These are phyloP conservation scores for Meteorus cinctellus DNA, from an alignment of 2,888 invertebrate species.

Conservation along the genomic window DNA sequence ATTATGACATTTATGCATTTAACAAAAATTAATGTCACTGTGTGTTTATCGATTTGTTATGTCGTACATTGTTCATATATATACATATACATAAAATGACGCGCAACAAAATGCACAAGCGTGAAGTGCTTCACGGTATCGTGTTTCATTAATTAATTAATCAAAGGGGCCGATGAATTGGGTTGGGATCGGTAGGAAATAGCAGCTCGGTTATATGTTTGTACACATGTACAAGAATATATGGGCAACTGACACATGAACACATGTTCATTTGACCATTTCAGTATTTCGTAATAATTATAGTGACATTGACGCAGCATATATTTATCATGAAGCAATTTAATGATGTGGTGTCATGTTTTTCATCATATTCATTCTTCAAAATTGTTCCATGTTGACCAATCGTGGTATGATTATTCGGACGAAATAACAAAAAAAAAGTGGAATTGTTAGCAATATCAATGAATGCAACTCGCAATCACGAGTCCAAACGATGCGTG, in stretches of 20 bases:
- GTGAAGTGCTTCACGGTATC: slow-evolving; percentile 20
- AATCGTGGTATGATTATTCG: background rate
- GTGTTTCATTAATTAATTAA: slow-evolving; percentile 40
- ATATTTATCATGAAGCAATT: background rate
- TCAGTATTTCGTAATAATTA: slow-evolving; percentile 9
- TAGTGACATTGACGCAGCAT: background rate
- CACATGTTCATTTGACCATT: background rate
- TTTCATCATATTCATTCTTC: background rate
- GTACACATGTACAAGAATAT: background rate
- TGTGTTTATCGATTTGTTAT: slow-evolving; percentile 20
- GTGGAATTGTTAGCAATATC: background rate
- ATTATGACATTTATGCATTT: background rate
- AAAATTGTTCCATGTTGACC: background rate
- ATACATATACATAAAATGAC: background rate
- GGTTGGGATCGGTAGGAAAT: background rate
- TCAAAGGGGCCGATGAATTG: slow-evolving; percentile 14
- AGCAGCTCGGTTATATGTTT: background rate
- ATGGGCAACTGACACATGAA: background rate
- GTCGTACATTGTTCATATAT: background rate
- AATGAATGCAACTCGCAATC: slow-evolving; percentile 10
- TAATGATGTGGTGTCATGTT: background rate
- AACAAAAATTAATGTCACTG: slow-evolving; percentile 19
- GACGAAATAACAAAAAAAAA: background rate
- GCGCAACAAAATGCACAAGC: slow-evolving; percentile 28
- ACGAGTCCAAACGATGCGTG: slow-evolving; percentile 23